phyloP scores from a whole-genome alignment of 37 sponge, comb jelly and placozoan species.

The Chondrilla cf. caribensis region DNA sequence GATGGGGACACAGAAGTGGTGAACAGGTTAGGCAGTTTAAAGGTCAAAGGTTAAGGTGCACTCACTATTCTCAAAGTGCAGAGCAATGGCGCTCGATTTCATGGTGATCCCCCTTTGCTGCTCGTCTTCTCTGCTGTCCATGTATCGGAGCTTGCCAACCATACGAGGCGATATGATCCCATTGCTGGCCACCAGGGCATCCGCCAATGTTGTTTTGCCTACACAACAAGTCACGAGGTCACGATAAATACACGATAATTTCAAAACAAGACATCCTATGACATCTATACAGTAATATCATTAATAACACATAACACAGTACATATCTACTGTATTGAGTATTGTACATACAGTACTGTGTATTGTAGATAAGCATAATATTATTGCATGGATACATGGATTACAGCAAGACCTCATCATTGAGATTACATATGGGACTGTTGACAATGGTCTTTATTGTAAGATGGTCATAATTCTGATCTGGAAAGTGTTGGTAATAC shows the following conservation, averaged over 20 bases:
- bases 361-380: no score
- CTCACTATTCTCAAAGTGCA: slow-evolving; percentile 55
- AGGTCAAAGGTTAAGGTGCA: no score
- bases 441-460: no score
- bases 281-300: background rate
- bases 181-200: slow-evolving; percentile 96
- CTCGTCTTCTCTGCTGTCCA: slow-evolving; percentile 92
- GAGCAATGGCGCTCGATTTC: slow-evolving; percentile 96
- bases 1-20: no score
- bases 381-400: no score
- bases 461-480: no score
- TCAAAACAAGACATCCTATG: background rate
- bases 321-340: no score
- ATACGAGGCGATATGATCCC: slow-evolving; percentile 95
- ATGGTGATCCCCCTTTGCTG: slow-evolving; percentile 95
- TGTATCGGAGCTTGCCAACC: slow-evolving; percentile 95
- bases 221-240: background rate
- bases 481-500: no score
- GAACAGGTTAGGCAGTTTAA: no score
- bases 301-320: background rate
- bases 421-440: no score
- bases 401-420: no score
- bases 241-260: background rate
- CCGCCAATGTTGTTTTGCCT: slow-evolving; percentile 97
- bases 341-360: no score